Evolutionary conservation across 2,113 vertebrate genomes (phyloP).

Genomic region (Ammodytes marinus): DNA sequence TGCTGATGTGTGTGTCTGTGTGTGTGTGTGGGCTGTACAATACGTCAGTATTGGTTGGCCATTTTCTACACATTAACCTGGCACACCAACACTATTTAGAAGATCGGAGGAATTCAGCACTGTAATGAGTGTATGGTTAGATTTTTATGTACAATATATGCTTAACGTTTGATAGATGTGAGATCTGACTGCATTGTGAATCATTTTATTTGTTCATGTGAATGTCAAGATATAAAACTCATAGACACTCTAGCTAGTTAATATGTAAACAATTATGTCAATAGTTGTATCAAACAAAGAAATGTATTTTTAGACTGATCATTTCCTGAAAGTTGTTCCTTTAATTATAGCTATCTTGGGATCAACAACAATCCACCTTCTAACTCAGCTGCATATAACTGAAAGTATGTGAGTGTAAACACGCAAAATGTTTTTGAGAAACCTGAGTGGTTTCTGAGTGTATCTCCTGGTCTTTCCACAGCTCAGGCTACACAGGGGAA

Average conservation of each 20-base stretch:
- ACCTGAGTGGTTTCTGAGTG: conserved; percentile 57
- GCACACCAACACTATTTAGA: conserved; percentile 1
- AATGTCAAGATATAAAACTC: no score
- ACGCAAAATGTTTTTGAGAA: conserved; percentile 51
- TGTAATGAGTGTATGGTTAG: background rate
- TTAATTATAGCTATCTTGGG: background rate
- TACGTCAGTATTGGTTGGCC: background rate
- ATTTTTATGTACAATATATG: no score
- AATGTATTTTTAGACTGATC: background rate
- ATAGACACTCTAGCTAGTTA: no score
- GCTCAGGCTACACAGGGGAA: conserved; percentile 50
- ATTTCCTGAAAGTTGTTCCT: background rate
- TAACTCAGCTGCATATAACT: conserved; percentile 12
- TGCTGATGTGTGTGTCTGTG: conserved; percentile 24
- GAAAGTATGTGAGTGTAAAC: conserved; percentile 34
- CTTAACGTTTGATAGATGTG: no score
- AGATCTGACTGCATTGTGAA: no score
- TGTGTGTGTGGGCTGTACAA: conserved; percentile 20
- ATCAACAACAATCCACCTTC: background rate
- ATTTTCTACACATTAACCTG: conserved; percentile 5
- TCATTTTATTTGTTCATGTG: no score
- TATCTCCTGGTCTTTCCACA: conserved; percentile 48
- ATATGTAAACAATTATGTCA: background rate
- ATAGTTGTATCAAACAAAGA: background rate
- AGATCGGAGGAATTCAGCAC: background rate